A percentile compares a stretch with the other conserved stretches of the same genome.
phyloP scores from a whole-genome alignment of 2,113 vertebrate genomes.

The Tetrax tetrax region DNA sequence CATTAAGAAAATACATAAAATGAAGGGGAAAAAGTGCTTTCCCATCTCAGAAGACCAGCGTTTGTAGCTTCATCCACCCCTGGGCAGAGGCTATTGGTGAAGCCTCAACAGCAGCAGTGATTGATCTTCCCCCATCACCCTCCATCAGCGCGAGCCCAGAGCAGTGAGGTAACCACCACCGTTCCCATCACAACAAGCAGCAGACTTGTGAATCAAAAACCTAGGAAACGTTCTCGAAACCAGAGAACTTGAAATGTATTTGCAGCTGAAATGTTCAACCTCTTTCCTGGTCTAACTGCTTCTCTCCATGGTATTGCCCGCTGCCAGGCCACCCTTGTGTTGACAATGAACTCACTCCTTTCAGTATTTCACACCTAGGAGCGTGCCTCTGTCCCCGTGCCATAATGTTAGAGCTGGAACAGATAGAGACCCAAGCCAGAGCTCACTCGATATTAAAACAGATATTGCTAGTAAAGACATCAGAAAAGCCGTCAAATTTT shows the following conservation, averaged over 20 bases:
- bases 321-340: slow-evolving; percentile 17
- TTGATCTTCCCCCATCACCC: not conserved
- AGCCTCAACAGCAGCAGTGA: not conserved
- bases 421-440: not conserved
- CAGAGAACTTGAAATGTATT: not conserved
- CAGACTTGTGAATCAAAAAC: not conserved
- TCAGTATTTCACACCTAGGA: not conserved
- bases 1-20: not conserved
- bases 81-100: not conserved
- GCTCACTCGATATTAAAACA: not conserved
- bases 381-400: not conserved
- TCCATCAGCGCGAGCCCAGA: not conserved
- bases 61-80: not conserved
- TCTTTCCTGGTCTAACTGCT: not conserved
- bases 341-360: not conserved
- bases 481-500: not conserved
- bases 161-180: not conserved
- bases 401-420: not conserved
- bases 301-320: not conserved
- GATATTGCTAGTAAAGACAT: not conserved
- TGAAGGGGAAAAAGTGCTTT: not conserved
- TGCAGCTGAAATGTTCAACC: not conserved
- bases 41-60: not conserved
- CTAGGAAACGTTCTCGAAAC: not conserved
- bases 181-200: not conserved